Percentiles rank a stretch among this genome's conserved stretches.
Conservation (phyloP, 2,888 invertebrate genomes). For the Yponomeuta malinellus region DNA sequence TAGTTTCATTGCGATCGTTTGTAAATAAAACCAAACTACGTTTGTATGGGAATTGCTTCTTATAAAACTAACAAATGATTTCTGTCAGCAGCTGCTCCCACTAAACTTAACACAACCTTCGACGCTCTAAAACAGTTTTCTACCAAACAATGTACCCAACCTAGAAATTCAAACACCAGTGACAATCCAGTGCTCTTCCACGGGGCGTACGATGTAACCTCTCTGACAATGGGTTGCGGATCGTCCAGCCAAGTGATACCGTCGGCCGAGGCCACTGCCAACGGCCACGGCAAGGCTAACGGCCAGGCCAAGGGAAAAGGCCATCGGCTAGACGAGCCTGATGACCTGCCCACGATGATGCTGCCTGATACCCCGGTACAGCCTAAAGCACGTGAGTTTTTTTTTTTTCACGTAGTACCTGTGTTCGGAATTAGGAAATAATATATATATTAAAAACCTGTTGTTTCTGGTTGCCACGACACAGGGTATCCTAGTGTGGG, state of each 20-base stretch:
- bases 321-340: constrained; percentile 37
- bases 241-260: constrained; percentile 58
- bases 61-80: no score
- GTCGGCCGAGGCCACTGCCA: constrained; percentile 26
- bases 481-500: no score
- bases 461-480: no score
- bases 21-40: no score
- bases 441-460: no score
- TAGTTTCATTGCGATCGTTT: no score
- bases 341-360: constrained; percentile 56
- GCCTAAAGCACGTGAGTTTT: constrained; percentile 57
- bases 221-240: constrained; percentile 62
- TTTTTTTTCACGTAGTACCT: no score
- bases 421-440: no score
- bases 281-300: constrained; percentile 31
- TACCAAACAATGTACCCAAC: not conserved
- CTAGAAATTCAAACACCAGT: no score
- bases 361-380: constrained; percentile 55
- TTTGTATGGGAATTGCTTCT: no score
- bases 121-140: not conserved
- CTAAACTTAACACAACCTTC: not conserved
- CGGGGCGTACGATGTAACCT: not conserved
- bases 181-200: no score
- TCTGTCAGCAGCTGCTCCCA: no score
- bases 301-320: constrained; percentile 31